phyloP scores from a whole-genome alignment of 2,113 vertebrate genomes.

The Corvus cornix region DNA sequence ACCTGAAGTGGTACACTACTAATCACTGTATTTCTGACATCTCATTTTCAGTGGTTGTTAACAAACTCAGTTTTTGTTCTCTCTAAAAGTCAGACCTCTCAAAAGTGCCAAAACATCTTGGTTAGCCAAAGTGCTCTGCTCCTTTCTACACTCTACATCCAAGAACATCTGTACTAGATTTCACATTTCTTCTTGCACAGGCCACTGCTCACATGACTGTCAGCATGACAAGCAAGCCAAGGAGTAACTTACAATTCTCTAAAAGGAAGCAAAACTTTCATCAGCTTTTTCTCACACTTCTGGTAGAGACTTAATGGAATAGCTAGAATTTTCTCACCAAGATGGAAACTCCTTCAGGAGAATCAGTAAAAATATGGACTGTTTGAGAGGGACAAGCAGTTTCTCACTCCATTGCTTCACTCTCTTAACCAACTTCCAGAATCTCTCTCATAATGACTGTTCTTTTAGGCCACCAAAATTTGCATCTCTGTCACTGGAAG shows the following conservation, averaged over 20 bases:
- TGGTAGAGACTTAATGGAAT: not conserved
- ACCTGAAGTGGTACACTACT: not conserved
- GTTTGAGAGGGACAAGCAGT: not conserved
- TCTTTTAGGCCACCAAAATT: not conserved
- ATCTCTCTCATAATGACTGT: not conserved
- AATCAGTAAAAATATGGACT: not conserved
- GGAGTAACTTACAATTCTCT: not conserved
- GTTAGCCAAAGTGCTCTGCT: not conserved
- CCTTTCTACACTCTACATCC: not conserved
- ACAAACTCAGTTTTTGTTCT: not conserved
- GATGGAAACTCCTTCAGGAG: not conserved
- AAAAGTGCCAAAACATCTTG: not conserved
- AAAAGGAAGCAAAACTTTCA: not conserved
- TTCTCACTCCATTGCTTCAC: not conserved
- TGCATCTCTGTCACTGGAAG: not conserved
- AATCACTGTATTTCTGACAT: not conserved
- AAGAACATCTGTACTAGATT: not conserved
- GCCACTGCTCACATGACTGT: not conserved
- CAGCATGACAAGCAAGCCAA: not conserved
- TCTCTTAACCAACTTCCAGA: not conserved
- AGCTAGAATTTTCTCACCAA: not conserved
- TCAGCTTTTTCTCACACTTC: not conserved
- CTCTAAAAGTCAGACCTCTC: not conserved
- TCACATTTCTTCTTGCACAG: not conserved
- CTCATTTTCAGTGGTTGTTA: not conserved